Percentiles rank a stretch among this genome's conserved stretches.
phyloP scores from a whole-genome alignment of 2,888 invertebrate genomes.

The Drosophila emarginata region DNA sequence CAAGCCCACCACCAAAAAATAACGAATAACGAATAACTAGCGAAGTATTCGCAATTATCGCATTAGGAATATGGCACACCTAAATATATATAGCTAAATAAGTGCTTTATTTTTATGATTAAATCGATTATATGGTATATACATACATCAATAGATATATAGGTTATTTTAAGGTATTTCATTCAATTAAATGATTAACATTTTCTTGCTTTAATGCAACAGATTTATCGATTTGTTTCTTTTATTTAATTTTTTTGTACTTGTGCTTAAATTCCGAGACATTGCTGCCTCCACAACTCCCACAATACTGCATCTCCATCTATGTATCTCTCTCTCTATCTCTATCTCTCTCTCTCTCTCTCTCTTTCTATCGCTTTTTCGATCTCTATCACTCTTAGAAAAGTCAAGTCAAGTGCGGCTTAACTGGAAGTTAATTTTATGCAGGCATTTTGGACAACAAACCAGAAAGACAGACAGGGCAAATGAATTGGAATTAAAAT shows the following conservation, averaged over 20 bases:
- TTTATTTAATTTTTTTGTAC: not conserved
- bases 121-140: too few species aligned
- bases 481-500: conserved; percentile 43
- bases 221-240: not conserved
- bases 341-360: not conserved
- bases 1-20: too few species aligned
- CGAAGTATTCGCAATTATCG: too few species aligned
- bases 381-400: not conserved
- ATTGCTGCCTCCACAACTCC: not conserved
- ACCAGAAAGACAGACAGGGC: conserved; percentile 53
- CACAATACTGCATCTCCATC: not conserved
- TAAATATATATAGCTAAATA: too few species aligned
- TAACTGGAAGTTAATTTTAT: conserved; percentile 53
- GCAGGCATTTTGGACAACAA: conserved; percentile 52
- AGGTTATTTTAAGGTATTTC: not conserved
- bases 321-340: not conserved
- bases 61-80: too few species aligned
- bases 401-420: conserved; percentile 25
- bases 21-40: too few species aligned
- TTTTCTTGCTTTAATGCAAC: not conserved
- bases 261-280: not conserved
- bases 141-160: too few species aligned
- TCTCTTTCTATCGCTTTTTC: not conserved
- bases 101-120: too few species aligned
- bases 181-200: not conserved